These are phyloP conservation scores for Stratiomys singularior DNA, from an alignment of 2,888 invertebrate genomes.

Conservation along the genomic window DNA sequence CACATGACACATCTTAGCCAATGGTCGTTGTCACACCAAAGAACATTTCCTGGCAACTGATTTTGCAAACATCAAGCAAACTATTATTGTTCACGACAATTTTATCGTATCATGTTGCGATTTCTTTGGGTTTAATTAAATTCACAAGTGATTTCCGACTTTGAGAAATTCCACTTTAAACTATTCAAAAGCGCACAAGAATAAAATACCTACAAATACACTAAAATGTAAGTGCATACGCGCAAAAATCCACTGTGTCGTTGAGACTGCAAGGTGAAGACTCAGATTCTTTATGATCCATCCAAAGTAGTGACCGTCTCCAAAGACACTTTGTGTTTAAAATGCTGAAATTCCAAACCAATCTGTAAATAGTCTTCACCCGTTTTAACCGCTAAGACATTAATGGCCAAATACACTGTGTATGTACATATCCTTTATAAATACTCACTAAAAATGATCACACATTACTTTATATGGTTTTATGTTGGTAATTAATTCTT, in stretches of 20 bases:
- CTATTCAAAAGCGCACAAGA: not conserved
- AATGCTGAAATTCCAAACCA: slow-evolving; percentile 6
- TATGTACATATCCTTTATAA: slow-evolving; percentile 3
- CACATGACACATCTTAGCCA: not conserved
- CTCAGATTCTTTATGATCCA: not conserved
- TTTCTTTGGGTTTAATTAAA: slow-evolving; percentile 45
- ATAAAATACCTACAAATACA: not conserved
- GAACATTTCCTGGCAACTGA: not conserved
- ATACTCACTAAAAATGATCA: slow-evolving; percentile 31
- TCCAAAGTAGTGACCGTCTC: not conserved
- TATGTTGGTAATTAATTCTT: slow-evolving; percentile 45
- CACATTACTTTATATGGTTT: slow-evolving; percentile 46
- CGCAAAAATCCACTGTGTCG: not conserved
- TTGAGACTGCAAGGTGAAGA: not conserved
- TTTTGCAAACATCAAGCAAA: not conserved
- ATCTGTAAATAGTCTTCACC: slow-evolving; percentile 5
- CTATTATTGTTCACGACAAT: not conserved
- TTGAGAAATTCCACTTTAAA: not conserved
- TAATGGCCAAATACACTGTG: slow-evolving; percentile 24
- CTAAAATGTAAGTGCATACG: not conserved
- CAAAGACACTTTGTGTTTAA: not conserved
- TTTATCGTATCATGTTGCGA: not conserved
- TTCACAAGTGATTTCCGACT: slow-evolving; percentile 35
- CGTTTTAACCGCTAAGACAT: slow-evolving; percentile 17
- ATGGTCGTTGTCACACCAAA: not conserved